Evolutionary conservation across 1,140 invertebrate genomes (phyloP).

Genomic region (Drosophila repletoides): DNA sequence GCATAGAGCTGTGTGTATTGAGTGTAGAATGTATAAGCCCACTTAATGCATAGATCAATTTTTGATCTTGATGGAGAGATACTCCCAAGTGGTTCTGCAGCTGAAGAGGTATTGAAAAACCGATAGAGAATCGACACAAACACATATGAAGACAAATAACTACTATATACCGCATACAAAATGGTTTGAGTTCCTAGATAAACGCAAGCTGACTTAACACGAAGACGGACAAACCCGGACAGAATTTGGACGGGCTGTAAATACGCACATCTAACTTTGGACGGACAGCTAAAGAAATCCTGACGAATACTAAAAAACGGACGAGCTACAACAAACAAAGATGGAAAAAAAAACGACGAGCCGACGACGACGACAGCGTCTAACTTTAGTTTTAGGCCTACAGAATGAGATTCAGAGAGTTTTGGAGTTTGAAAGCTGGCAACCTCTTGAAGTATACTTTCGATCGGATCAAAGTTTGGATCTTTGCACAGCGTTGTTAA

Average conservation of each 20-base stretch:
- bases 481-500: conserved; percentile 6
- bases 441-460: not conserved
- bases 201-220: conserved; percentile 56
- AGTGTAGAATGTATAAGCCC: conserved; percentile 27
- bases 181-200: conserved; percentile 77
- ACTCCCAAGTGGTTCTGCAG: not conserved
- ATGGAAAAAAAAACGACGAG: not conserved
- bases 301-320: conserved; percentile 16
- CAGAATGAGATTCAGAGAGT: conserved; percentile 8
- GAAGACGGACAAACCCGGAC: not conserved
- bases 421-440: not conserved
- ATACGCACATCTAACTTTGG: conserved; percentile 61
- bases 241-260: conserved; percentile 54
- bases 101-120: not conserved
- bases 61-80: not conserved
- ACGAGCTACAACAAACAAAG: too few species aligned
- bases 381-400: conserved; percentile 47
- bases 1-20: conserved; percentile 11
- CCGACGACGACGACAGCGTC: conserved; percentile 12
- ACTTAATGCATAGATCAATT: not conserved
- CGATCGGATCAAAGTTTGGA: not conserved
- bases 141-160: too few species aligned
- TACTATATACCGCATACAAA: conserved; percentile 60
- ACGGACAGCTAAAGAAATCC: conserved; percentile 25
- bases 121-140: not conserved